A percentile compares a stretch with the other conserved stretches of the same genome.
Evolutionary conservation across 2,797 vertebrate genomes (phyloP).

Genomic region (Gallinago stenura): DNA sequence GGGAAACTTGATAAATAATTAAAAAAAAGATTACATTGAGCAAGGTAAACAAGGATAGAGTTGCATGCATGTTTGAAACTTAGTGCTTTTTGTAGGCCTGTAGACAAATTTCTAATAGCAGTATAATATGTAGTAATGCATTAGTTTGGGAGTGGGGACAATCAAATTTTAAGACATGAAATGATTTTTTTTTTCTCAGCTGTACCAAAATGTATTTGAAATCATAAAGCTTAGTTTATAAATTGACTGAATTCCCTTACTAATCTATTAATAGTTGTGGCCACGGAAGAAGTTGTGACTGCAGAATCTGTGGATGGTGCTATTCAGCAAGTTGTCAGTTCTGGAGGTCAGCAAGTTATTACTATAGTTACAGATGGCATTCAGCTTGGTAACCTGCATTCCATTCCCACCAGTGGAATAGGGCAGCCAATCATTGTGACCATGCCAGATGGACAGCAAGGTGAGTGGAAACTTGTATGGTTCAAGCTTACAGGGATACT

Average conservation of each 20-base stretch:
- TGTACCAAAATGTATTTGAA: neutral
- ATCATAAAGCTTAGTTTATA: neutral
- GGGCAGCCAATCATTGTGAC: slow-evolving; percentile 90
- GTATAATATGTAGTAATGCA: neutral
- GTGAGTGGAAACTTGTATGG: slow-evolving; percentile 65
- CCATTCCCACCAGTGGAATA: slow-evolving; percentile 84
- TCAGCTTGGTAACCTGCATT: slow-evolving; percentile 88
- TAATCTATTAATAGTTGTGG: slow-evolving; percentile 80
- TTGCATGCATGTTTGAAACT: neutral
- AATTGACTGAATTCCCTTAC: neutral
- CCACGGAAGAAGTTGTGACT: slow-evolving; percentile 88
- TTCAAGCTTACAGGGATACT: neutral
- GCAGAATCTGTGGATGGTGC: slow-evolving; percentile 89
- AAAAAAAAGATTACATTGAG: neutral
- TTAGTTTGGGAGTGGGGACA: fast-evolving
- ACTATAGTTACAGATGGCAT: slow-evolving; percentile 90
- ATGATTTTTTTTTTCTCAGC: neutral
- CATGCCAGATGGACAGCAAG: slow-evolving; percentile 91
- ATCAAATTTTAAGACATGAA: neutral
- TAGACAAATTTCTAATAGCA: neutral
- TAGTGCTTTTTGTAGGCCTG: neutral
- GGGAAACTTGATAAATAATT: neutral
- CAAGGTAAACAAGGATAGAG: neutral
- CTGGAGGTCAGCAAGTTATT: slow-evolving; percentile 90
- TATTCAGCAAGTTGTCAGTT: slow-evolving; percentile 90